Base-by-base conservation (phyloP, 2,888 invertebrate species). In the Parnassius orleans region DNA sequence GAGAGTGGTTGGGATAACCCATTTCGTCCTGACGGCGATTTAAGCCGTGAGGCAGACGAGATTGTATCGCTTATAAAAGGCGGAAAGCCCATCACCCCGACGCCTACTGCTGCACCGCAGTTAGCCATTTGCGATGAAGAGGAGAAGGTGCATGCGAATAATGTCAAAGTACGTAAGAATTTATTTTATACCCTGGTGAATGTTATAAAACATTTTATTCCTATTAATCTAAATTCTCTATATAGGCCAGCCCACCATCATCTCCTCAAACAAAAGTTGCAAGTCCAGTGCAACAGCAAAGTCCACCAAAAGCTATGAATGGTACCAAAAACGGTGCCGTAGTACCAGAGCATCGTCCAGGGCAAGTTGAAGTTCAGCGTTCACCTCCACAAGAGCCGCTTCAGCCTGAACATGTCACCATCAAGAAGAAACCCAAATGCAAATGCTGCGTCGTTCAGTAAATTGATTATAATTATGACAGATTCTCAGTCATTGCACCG, bases 1-100 rank as follows among this genome's bases (percentile, higher is more conserved):
- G 98, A 98, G 84, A 98, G 97, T 81, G 98, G 98, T 70, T 97
- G 98, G 96, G 98, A 99, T 90, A 99, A 98, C 90, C 98, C 98
- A 63, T 99, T 99, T 93, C 95, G 98, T 81, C 98, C 98, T 42
- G 98, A 98, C 78, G 98, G 98, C 66, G 98, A 98, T 90, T 92
- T 99, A 78, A 97, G 97, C 79, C 94, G 96, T 75, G 97, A 98
- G 90, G 98, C 98, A 41, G 98, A 98, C 86, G 98, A 98, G 92
- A 98, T 98, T 76, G 98, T 98, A 68, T 97, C 98, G 80, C 93
- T 97, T 89, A 98, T 98, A 85, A 97, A 97, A 91, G 97, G 95
- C 69, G 97, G 97, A 63, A 96, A 96, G 84, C 96, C 96, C 61
- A 96, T 96, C 79, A 96, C 96, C 19, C 95, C 95, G 51, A 94